Evolutionary conservation across 2,113 vertebrate species (phyloP), one percentile per base, ranked within the genome.

Genomic region (Trachemys scripta): DNA sequence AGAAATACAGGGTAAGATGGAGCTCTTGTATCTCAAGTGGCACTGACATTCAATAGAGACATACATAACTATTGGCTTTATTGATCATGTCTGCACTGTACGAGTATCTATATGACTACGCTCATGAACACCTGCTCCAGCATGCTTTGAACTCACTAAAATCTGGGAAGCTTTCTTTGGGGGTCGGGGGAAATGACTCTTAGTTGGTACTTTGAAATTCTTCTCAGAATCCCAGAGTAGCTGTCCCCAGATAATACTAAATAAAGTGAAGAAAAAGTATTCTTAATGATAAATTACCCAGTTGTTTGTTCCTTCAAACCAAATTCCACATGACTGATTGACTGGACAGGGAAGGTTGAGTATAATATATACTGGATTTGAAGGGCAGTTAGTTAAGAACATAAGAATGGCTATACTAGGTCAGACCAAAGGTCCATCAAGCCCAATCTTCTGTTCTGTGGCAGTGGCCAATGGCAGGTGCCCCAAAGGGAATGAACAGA

Each of bases 281-380:
- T 65, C 19, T 69, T 56, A 22, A 54, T 35, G 20, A 87, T 59
- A 84, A 90, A 91, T 12, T 19, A 90, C 14, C 16, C 50, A 49
- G 10, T 76, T 85, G 47, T 75, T 85, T 93, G 35, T 81, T 62
- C 95, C 89, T n/a, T 29, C 65, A 51, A 78, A 79, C n/a, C 79
- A 50, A 84, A 56, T 76, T 86, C 53, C 72, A 42, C 51, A 42
- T 82, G 80, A n/a, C 62, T 69, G 62, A 85, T 53, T 72, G 42
- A 84, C 8, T 82, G n/a, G 16, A 76, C 0, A 27, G 51, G 35
- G 24, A 82, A 6, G 10, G 29, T 50, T 80, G 84, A 35, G 59
- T 14, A 87, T 84, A 82, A 90, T 14, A 82, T 9, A 35, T 20
- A 19, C 85, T 81, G 88, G 87, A 69, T 59, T 5, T 50, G 54